These are phyloP conservation scores for Cotesia vestalis DNA, from an alignment of 1,140 invertebrate genomes.

Conservation along the genomic window DNA sequence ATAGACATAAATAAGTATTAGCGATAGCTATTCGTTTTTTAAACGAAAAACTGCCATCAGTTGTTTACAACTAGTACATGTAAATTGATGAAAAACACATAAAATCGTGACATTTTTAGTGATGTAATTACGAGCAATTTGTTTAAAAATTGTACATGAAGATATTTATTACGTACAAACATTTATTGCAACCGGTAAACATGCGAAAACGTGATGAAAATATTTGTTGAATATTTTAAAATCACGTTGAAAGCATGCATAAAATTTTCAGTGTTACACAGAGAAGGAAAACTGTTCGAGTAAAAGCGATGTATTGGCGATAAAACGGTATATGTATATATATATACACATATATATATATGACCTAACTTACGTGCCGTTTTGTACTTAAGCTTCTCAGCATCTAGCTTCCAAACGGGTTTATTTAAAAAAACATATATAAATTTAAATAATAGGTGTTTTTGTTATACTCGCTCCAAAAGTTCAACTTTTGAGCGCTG, in stretches of 20 bases:
- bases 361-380: constrained; percentile 18
- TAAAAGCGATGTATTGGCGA: constrained; percentile 31
- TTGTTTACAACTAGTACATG: not conserved
- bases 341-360: constrained; percentile 19
- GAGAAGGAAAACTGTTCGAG: constrained; percentile 21
- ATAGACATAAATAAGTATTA: constrained; percentile 32
- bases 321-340: constrained; percentile 10
- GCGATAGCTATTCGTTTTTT: not conserved
- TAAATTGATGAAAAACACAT: not conserved
- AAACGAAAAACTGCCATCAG: not conserved
- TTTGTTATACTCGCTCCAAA: no score
- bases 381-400: constrained; percentile 25
- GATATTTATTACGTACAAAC: not conserved
- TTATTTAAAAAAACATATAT: no score
- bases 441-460: no score
- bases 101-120: no score
- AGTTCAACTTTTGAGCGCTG: no score
- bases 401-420: not conserved
- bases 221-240: constrained; percentile 19
- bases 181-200: not conserved
- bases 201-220: constrained; percentile 19
- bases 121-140: not conserved
- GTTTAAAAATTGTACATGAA: constrained; percentile 12
- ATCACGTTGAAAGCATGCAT: constrained; percentile 28
- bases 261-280: constrained; percentile 33